These are phyloP conservation scores for Magallana gigas DNA, from an alignment of 1,140 invertebrate genomes.

Conservation along the genomic window DNA sequence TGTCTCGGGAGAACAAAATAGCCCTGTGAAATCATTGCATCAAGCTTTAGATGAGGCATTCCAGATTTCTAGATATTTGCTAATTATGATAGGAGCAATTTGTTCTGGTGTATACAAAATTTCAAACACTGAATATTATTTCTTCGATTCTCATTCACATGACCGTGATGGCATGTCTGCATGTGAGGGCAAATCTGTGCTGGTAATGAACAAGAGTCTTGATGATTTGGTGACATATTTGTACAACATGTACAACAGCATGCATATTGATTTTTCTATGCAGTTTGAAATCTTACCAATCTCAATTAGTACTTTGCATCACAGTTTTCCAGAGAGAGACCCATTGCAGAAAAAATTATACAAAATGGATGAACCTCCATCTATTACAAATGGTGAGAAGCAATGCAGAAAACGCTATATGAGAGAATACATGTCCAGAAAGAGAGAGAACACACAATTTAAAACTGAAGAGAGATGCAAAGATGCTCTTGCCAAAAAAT, in stretches of 20 bases:
- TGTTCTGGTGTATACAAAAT: conserved; percentile 13
- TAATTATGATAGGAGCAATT: conserved; percentile 43
- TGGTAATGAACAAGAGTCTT: not conserved
- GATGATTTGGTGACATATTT: conserved; percentile 5
- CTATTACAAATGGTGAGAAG: conserved; percentile 9
- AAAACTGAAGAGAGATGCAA: too few relatives aligned
- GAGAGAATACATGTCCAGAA: not conserved
- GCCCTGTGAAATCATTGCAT: not conserved
- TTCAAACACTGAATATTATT: not conserved
- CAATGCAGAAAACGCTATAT: not conserved
- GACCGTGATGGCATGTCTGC: not conserved
- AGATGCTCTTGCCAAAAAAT: too few relatives aligned
- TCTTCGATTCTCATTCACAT: conserved; percentile 50
- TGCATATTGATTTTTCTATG: not conserved
- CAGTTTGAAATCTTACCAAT: conserved; percentile 42
- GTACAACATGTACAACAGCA: conserved; percentile 18
- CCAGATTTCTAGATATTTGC: not conserved
- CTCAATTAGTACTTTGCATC: not conserved
- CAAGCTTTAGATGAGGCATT: not conserved
- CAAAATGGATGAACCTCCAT: not conserved
- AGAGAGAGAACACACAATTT: too few relatives aligned
- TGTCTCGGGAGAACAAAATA: not conserved
- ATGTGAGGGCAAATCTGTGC: not conserved
- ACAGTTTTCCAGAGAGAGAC: not conserved
- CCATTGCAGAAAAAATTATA: not conserved